These are phyloP conservation scores for Cygnus olor DNA, from an alignment of 2,797 vertebrate species.

Conservation along the genomic window DNA sequence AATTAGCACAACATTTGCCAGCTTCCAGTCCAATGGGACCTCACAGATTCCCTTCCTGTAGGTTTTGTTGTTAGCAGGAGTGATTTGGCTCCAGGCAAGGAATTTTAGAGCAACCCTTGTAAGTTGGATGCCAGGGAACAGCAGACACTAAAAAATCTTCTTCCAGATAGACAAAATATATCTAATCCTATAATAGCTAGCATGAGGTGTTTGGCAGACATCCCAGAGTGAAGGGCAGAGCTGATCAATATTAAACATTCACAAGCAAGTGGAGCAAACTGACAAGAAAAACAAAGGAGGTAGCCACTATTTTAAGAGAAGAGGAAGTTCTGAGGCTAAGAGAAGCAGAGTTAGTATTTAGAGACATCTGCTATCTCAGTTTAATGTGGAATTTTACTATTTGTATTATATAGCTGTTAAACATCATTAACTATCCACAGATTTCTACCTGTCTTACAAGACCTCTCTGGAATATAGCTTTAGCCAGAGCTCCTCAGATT, in stretches of 20 bases:
- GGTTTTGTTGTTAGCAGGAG: slow-evolving; percentile 36
- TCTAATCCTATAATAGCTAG: slow-evolving; percentile 58
- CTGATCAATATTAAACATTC: slow-evolving; percentile 52
- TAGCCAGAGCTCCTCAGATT: not conserved
- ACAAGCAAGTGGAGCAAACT: slow-evolving; percentile 34
- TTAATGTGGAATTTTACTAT: slow-evolving; percentile 5
- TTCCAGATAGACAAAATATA: slow-evolving; percentile 55
- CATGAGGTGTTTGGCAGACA: slow-evolving; percentile 45
- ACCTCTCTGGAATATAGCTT: not conserved
- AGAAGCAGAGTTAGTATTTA: not conserved
- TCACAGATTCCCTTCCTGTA: not conserved
- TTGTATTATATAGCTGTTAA: not conserved
- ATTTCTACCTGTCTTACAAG: not conserved
- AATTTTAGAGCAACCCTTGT: slow-evolving; percentile 48
- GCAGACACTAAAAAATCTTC: slow-evolving; percentile 47
- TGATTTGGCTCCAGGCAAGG: slow-evolving; percentile 40
- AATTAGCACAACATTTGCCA: no score
- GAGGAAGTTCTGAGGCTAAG: not conserved
- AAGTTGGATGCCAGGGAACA: slow-evolving; percentile 49
- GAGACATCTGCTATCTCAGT: not conserved
- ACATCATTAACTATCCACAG: not conserved
- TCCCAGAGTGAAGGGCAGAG: slow-evolving; percentile 53
- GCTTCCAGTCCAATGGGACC: no score
- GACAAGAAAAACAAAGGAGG: not conserved
- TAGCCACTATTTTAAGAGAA: slow-evolving; percentile 3